These are phyloP conservation scores for Bostrychus sinensis DNA, from an alignment of 2,113 vertebrate genomes.

Conservation along the genomic window DNA sequence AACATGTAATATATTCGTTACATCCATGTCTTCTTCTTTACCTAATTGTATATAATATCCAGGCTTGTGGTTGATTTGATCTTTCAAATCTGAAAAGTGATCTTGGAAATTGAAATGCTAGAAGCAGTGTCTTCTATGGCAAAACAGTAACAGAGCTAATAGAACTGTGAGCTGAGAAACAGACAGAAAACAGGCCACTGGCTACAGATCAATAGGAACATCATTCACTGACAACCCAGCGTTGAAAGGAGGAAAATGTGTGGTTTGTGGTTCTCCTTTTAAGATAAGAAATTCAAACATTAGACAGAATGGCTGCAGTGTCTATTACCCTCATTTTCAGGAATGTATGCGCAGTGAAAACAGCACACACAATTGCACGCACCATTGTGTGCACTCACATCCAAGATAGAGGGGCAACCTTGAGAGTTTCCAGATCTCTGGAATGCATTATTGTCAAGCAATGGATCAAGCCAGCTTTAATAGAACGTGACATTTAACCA, in stretches of 20 bases:
- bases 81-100: too few species aligned
- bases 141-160: not conserved
- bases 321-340: conserved; percentile 60
- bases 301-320: conserved; percentile 69
- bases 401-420: conserved; percentile 56
- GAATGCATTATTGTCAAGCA: conserved; percentile 64
- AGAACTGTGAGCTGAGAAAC: conserved; percentile 1
- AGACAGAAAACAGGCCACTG: conserved; percentile 47
- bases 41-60: too few species aligned
- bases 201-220: conserved; percentile 44
- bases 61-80: too few species aligned
- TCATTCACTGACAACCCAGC: conserved; percentile 45
- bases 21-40: too few species aligned
- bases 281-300: conserved; percentile 74
- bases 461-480: conserved; percentile 69
- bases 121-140: not conserved
- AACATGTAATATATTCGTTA: too few species aligned
- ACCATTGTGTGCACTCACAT: conserved; percentile 54
- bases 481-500: conserved; percentile 59
- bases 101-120: not conserved
- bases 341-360: conserved; percentile 60
- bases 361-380: conserved; percentile 48
- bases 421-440: conserved; percentile 72
- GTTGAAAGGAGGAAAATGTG: conserved; percentile 62
- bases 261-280: conserved; percentile 59